Conservation (phyloP, 2,797 vertebrate genomes). For the Alca torda region DNA sequence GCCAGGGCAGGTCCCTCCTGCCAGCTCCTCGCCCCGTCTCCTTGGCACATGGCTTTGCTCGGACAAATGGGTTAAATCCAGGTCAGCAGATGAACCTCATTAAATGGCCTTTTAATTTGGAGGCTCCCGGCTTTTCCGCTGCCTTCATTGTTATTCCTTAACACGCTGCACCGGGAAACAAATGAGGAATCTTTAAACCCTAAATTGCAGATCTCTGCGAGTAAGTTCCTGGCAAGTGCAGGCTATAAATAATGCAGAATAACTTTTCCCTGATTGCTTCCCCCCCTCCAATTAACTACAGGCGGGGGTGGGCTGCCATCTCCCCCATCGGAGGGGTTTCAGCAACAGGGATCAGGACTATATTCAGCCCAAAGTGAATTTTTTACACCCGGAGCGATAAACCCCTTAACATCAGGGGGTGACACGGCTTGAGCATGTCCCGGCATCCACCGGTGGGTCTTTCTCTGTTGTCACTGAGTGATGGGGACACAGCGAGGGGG, state of each 20-base stretch:
- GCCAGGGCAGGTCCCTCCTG: not conserved
- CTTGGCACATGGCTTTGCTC: not conserved
- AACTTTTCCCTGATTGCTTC: slow-evolving; percentile 67
- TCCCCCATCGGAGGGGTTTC: not conserved
- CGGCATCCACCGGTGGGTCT: not conserved
- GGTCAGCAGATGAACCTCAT: not conserved
- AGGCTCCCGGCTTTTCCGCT: not conserved
- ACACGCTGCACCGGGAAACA: slow-evolving; percentile 19
- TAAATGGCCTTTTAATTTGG: slow-evolving; percentile 18
- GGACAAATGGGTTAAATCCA: not conserved
- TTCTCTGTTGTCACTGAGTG: not conserved
- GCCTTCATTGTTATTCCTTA: slow-evolving; percentile 62
- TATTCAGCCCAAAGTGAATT: not conserved
- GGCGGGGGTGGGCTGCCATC: not conserved
- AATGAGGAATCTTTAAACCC: slow-evolving; percentile 61
- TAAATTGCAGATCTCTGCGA: slow-evolving; percentile 59
- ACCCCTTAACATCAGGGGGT: not conserved
- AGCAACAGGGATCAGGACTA: not conserved
- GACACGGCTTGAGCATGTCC: not conserved
- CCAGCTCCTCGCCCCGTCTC: rapidly evolving
- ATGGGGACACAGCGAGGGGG: not conserved
- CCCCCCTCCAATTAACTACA: slow-evolving; percentile 31
- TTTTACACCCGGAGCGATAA: not conserved
- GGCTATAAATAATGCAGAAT: slow-evolving; percentile 66
- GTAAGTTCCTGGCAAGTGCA: slow-evolving; percentile 61